phyloP scores from a whole-genome alignment of 2,113 vertebrate species.

The Sceloporus undulatus region DNA sequence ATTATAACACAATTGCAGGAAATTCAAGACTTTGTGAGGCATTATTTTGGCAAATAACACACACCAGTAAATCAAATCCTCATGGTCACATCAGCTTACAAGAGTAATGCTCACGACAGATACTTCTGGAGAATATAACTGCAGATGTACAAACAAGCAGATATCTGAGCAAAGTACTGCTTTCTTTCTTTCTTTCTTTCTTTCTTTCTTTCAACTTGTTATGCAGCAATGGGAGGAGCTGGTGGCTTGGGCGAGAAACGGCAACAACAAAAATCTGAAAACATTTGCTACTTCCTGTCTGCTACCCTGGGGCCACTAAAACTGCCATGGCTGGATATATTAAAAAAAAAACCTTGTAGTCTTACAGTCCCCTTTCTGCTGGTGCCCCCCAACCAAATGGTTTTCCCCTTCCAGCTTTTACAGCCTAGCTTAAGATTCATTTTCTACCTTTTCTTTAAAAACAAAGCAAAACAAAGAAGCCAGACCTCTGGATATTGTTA shows the following conservation, averaged over 20 bases:
- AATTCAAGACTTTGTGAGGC: conserved; percentile 45
- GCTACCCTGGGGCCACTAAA: conserved; percentile 40
- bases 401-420: conserved; percentile 14
- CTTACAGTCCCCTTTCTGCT: neutral
- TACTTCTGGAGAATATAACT: conserved; percentile 30
- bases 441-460: neutral
- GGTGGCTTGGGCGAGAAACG: conserved; percentile 14
- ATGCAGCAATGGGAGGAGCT: conserved; percentile 38
- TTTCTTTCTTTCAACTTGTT: conserved; percentile 32
- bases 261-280: conserved; percentile 45
- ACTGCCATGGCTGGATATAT: conserved; percentile 14
- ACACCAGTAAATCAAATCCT: conserved; percentile 40
- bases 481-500: conserved; percentile 59
- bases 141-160: conserved; percentile 28
- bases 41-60: conserved; percentile 34
- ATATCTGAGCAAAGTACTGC: neutral
- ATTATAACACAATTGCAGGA: conserved; percentile 11
- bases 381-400: neutral
- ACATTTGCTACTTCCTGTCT: conserved; percentile 46
- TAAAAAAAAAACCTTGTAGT: conserved; percentile 21
- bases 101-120: neutral
- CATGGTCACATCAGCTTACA: neutral
- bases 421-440: conserved; percentile 19
- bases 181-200: no score
- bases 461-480: neutral